A percentile compares a stretch with the other conserved stretches of the same genome.
These are phyloP conservation scores for Macaca fascicularis DNA, from an alignment of 2,113 vertebrate species.

Conservation along the genomic window T2T-MFA8v1.1 NC_088381.1:80479001-80479500, in stretches of 20 bases:
- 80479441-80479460: background rate
- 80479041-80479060: conserved; percentile 9
- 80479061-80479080: background rate
- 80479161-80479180: background rate
- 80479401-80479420: background rate
- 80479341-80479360: background rate
- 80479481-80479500: background rate
- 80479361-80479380: background rate
- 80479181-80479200: background rate
- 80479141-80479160: conserved; percentile 26
- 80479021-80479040: background rate
- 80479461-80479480: background rate
- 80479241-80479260: background rate
- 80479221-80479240: background rate
- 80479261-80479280: background rate
- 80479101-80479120: background rate
- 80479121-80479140: conserved; percentile 28
- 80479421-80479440: background rate
- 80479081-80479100: background rate
- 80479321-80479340: background rate
- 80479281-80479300: background rate
- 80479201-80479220: background rate
- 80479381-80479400: background rate
- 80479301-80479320: background rate
- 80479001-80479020: background rate